Base-by-base conservation (phyloP, 2,797 vertebrate species). In the Fistularia commersonii region DNA sequence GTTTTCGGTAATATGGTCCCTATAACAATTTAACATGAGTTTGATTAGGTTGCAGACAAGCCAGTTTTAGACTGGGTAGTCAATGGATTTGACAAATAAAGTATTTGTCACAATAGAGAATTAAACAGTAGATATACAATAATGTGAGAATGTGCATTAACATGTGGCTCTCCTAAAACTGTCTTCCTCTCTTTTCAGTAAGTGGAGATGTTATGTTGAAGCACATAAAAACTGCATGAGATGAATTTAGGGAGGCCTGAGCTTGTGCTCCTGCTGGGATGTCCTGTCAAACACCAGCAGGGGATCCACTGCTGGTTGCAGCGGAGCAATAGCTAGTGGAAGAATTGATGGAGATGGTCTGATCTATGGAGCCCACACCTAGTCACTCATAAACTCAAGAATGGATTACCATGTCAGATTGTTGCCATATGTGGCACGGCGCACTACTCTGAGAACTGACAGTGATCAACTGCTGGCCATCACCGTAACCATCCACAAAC, bases 381-480 rank as follows among this genome's bases (percentile, higher is more conserved):
- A 81, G 85, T 87, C 84, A 74, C 79, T 81, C 82, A 86, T 79
- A 87, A 86, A 85, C 82, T 75, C 72, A 58, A 64, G 64, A 66
- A 60, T 60, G 84, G 83, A 89, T 89, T 85, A 89, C 82, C 86
- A 81, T 87, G 87, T 80, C 88, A 89, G 87, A 89, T 91, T 85
- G 87, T 87, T 90, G 88, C 90, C 90, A 92, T 85, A 90, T 92
- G 90, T 76, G 85, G 84, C 88, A 90, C 84, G 87, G 80, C 72
- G 79, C 85, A 82, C 65, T 66, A 51, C 82, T 83, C 76, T 31
- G 48, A 57, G 84, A 69, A 63, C 51, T 86, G 87, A 87, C 88
- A 90, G 83, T 87, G 88, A 90, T 90, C 81, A 66, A 88, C 80
- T 84, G 74, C 82, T 74, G 68, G 76, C 73, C 74, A 78, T 81